Base-by-base conservation (phyloP, 2,113 vertebrate genomes). In the Pogonocichla stellata region DNA sequence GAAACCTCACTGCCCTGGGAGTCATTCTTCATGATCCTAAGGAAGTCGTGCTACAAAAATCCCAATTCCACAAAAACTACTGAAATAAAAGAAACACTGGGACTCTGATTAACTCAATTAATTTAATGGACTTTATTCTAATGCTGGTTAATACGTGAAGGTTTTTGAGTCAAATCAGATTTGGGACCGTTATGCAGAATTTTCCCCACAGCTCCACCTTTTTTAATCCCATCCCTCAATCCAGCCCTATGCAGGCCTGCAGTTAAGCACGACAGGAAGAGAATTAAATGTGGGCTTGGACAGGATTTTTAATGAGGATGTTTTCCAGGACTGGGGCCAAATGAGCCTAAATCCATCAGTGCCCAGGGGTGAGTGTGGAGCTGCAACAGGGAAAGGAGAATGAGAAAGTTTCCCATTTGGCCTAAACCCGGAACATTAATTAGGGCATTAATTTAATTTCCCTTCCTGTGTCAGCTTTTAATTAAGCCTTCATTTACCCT, bases 291-390 rank as follows among this genome's bases (percentile, higher is more conserved):
- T 53, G 82, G 71, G 54, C 38, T 80, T 78, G 58, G 14, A 51
- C 24, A 51, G 42, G 33, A 26, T 36, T 78, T 83, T 84, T 80
- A 91, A 93, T 23, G 77, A 93, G 91, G 86, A 91, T 93, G 8
- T 64, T 95, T 93, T 84, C 89, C 91, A 93, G 94, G 86, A 87
- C 6, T 50, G 73, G 73, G 92, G 89, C 94, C 95, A 96, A 96
- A 94, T n/a, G 72, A 94, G 73, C 40, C 25, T 0, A 60, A 94
- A 96, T 91, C 48, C 91, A 79, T 93, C 89, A 88, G 58, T 86
- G 88, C 80, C 84, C 72, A 56, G 80, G 78, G 67, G 67, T 77
- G 80, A 90, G 67, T 0, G 33, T 1, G 70, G 62, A 10, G 50
- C 85, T 51, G 53, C 47, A 33, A 12, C 42, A 42, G 89, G 58